These are phyloP conservation scores for Caenorhabditis doughertyi DNA, from an alignment of 2,888 invertebrate genomes.

Conservation along the genomic window DNA sequence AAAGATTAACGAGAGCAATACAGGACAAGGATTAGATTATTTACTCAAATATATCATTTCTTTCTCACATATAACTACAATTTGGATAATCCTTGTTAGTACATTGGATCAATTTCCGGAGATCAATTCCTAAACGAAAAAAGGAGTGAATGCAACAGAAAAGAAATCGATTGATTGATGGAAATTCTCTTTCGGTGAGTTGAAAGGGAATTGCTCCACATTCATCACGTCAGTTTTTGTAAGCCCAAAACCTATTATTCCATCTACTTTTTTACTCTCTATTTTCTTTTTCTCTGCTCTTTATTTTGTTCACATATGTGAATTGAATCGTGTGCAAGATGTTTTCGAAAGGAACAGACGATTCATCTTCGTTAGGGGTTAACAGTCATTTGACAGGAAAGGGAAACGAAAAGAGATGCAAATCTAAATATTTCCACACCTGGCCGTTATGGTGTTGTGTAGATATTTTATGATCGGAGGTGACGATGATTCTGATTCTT, in stretches of 20 bases:
- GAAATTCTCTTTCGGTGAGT: constrained; percentile 18
- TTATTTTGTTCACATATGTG: constrained; percentile 52
- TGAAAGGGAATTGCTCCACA: constrained; percentile 26
- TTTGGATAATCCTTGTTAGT: too few species aligned
- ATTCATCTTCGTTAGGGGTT: background rate
- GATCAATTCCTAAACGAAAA: too few species aligned
- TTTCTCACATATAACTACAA: too few species aligned
- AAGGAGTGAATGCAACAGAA: too few species aligned
- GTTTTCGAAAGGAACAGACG: constrained; percentile 9
- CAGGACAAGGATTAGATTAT: too few species aligned
- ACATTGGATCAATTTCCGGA: constrained; percentile 29
- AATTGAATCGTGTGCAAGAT: constrained; percentile 53
- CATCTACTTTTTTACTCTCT: background rate
- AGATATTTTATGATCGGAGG: constrained; percentile 41
- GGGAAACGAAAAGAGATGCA: background rate
- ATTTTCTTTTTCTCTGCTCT: too few species aligned
- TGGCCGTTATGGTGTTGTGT: constrained; percentile 21
- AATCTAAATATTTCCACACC: constrained; percentile 20
- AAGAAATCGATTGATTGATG: constrained; percentile 32
- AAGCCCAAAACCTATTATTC: constrained; percentile 22
- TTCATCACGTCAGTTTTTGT: constrained; percentile 55
- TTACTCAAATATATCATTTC: too few species aligned
- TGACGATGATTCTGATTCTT: constrained; percentile 40
- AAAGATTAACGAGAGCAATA: too few species aligned
- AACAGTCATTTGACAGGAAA: background rate